Evolutionary conservation across 2,888 invertebrate species (phyloP).

Genomic region (Idaea biselata): DNA sequence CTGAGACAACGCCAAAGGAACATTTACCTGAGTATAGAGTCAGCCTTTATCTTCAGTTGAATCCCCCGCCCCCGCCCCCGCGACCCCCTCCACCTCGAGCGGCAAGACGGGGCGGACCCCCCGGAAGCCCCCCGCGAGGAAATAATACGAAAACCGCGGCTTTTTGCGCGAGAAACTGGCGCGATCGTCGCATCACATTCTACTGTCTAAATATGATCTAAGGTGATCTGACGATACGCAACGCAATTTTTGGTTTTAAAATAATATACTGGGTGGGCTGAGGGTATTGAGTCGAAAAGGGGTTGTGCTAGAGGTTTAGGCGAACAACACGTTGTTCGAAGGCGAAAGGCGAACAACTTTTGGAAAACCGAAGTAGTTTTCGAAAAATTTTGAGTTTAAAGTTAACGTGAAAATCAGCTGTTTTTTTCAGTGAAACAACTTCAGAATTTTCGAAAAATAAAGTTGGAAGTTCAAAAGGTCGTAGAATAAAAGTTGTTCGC

Average conservation of each 20-base stretch:
- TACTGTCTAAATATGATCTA: not conserved
- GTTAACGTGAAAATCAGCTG: too few species aligned
- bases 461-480: too few species aligned
- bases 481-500: too few species aligned
- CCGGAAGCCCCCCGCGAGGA: constrained; percentile 67
- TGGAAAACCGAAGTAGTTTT: too few species aligned
- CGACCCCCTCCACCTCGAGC: constrained; percentile 72
- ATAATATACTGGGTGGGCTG: not conserved
- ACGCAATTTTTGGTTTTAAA: not conserved
- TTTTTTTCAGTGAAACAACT: too few species aligned
- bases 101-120: constrained; percentile 73
- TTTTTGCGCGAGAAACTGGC: constrained; percentile 12
- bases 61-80: constrained; percentile 29
- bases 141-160: constrained; percentile 53
- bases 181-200: not conserved
- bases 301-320: too few species aligned
- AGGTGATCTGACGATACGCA: not conserved
- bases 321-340: too few species aligned
- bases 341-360: too few species aligned
- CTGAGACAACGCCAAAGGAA: not conserved
- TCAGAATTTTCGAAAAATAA: too few species aligned
- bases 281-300: too few species aligned
- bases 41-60: not conserved
- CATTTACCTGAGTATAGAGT: not conserved
- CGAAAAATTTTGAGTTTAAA: too few species aligned